Base-by-base conservation (phyloP, 1,140 invertebrate species). In the Melitaea cinxia region DNA sequence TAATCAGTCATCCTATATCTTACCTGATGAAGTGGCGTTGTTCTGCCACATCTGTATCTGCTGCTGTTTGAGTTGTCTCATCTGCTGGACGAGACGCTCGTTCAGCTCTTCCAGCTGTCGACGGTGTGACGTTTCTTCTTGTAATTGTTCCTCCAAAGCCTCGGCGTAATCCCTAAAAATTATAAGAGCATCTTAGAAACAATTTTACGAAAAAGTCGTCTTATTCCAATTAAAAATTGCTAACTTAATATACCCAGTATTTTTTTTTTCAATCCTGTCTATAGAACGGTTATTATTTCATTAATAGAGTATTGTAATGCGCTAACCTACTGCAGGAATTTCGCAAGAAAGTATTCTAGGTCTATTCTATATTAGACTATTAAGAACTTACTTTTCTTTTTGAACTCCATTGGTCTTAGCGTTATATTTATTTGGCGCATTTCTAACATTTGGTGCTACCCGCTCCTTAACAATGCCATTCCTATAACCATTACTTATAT, bases 31-130 rank as follows among this genome's bases (percentile, higher is more conserved):
- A 0, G 62, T 68, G 0, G 78, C 73, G 19, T 72, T 74, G 35
- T 87, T 84, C 14, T 77, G 66, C 88, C 88, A 91, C 4, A 87
- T 62, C 58, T 77, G 73, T 45, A 85, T 77, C 52, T 88, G 88
- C 47, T 89, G 88, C 21, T 84, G 83, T 56, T 88, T 88, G 0
- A 89, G 72, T 58, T 78, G 70, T 24, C 83, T 84, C 84, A 91
- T 84, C 70, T 91, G 88, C 15, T 84, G 77, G n/a, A 89, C 84
- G 1, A 91, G 73, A 61, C 82, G 83, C 23, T 79, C 35, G 65
- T 89, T 91, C 28, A 89, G 61, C 62, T 89, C 84, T 47, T 91
- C 88, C 23, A 91, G 71, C 60, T 91, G 85, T 49, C 82, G 81
- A 6, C 88, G 64, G 53, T 89, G 85, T 0, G 78, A 82, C 14